Base-by-base conservation (phyloP, 2,797 vertebrate genomes). In the Todus mexicanus region DNA sequence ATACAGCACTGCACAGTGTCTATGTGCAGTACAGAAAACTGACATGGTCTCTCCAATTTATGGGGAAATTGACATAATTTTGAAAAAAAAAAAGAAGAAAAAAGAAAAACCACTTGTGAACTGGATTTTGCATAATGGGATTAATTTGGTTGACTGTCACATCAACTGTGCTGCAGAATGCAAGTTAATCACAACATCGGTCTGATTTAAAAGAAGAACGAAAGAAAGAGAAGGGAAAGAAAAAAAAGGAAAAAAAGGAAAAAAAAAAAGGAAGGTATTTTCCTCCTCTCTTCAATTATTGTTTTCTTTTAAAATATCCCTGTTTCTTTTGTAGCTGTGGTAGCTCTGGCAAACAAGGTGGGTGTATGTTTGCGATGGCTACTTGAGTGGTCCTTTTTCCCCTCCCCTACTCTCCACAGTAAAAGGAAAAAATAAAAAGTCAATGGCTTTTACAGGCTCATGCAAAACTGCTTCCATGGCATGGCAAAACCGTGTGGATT, bases 71-170 rank as follows among this genome's bases (percentile, higher is more conserved):
- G 97, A 98, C 97, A 97, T 97, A 97, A 97, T 98, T 97, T 97
- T 93, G 91, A 82, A 97, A 96, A 95, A 94, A 91, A 94, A 93
- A 93, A 81, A 83, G 59, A 64, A 33, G n/a, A 84, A 89, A 91
- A 94, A 97, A 95, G 93, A 93, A 96, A 97, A 98, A 97, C 95
- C 97, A 97, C 97, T 98, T 97, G 97, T 97, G 98, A 97, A 97
- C 97, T 96, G 96, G 97, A 97, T 97, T 98, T 98, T 98, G 97
- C 97, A 98, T 97, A 98, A 98, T 97, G 97, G 98, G 98, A 98
- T 98, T 98, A 98, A 98, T 98, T 97, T 98, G 97, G 97, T 97
- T 96, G 97, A 97, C 97, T 98, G 98, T 98, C 98, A 97, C 90
- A 97, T 97, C 97, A 97, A 97, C 97, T 97, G 69, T 85, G 93